phyloP scores from a whole-genome alignment of 2,888 invertebrate species.

The Drosophila emarginata region DNA sequence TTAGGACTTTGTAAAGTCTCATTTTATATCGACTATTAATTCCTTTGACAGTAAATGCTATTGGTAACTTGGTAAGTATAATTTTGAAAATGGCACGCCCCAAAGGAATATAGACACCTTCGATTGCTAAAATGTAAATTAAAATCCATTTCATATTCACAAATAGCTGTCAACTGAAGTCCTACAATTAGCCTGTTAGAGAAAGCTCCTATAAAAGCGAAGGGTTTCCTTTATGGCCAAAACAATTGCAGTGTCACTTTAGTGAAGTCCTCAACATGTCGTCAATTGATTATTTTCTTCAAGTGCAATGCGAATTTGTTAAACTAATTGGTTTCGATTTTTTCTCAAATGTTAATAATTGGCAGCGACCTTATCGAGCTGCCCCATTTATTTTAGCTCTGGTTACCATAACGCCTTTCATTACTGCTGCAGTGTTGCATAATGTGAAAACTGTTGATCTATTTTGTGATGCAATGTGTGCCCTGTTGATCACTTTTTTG shows the following conservation, averaged over 20 bases:
- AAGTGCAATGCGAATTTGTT: slow-evolving; percentile 40
- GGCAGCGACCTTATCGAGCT: slow-evolving; percentile 35
- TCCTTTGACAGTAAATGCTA: background rate
- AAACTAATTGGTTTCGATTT: slow-evolving; percentile 44
- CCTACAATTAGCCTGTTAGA: no score
- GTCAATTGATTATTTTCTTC: slow-evolving; percentile 31
- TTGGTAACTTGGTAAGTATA: background rate
- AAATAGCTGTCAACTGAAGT: no score
- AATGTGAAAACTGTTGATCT: slow-evolving; percentile 40
- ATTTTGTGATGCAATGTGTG: slow-evolving; percentile 42
- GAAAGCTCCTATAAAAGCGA: background rate
- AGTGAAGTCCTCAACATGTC: background rate
- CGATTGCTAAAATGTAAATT: background rate
- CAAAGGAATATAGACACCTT: background rate
- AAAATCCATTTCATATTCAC: background rate
- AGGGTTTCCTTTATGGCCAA: background rate
- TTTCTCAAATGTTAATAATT: slow-evolving; percentile 14
- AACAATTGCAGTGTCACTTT: background rate
- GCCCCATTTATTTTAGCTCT: slow-evolving; percentile 23
- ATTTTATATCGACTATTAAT: background rate
- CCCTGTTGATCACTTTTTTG: slow-evolving; percentile 36
- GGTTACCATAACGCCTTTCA: slow-evolving; percentile 21
- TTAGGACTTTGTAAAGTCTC: background rate
- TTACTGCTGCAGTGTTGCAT: slow-evolving; percentile 15
- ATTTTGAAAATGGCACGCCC: background rate